Evolutionary conservation across 2,113 vertebrate genomes (phyloP), one percentile per base, ranked within the genome.

Genomic region (Fukomys damarensis): DNA sequence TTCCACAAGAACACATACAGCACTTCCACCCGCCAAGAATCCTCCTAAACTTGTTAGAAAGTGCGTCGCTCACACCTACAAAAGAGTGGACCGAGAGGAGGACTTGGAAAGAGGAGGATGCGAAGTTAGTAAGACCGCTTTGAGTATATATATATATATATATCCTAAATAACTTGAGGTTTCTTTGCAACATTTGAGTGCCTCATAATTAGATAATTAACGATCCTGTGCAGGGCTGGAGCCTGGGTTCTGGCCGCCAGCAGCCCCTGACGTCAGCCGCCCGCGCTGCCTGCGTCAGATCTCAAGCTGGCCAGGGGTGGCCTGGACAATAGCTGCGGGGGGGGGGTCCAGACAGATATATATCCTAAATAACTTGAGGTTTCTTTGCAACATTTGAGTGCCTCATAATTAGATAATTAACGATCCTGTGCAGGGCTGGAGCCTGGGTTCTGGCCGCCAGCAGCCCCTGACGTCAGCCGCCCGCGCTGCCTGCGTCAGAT

Each of bases 241-340:
- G 56, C 87, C 72, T 28, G 56, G 63, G 56, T 63, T 70, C 63
- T 1, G 3, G 72, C 13, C 20, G 41, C 83, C 56, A 0, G 38
- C 52, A 88, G 86, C n/a, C 66, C 95, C 89, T 96, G 97, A 98
- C 93, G 94, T 97, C 97, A 97, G 95, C 41, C 9, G 52, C n/a
- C n/a, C 13, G 38, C 8, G 11, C 26, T 41, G 80, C 43, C 82
- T 80, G 93, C 59, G 72, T 97, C 94, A 95, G 94, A 87, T 52
- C 61, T 20, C 35, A 1, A 76, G 43, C 66, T 17, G 61, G 10
- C 82, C 43, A 0, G 3, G 24, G 83, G 83, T 17, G 93, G 79
- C 38, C 83, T 46, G 46, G 43, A 13, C 80, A 0, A 1, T 49
- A 41, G 41, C 61, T 49, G n/a, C 59, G 14, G 70, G 68, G 28